Evolutionary conservation across 1,140 invertebrate species (phyloP).

Genomic region (Trichonephila inaurata): DNA sequence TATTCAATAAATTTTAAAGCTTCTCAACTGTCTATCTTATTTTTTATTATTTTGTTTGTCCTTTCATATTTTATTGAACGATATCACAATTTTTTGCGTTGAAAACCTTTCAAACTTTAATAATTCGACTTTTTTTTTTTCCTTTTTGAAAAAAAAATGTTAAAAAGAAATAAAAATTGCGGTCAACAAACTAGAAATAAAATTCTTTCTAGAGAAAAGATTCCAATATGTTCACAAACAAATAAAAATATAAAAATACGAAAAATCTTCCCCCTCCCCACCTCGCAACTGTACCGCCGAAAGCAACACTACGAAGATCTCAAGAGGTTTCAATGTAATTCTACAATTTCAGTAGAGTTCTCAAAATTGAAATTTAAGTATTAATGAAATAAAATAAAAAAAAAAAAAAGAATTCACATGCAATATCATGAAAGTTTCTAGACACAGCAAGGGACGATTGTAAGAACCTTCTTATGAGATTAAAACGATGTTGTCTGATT

Average conservation of each 20-base stretch:
- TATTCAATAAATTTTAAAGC: constrained; percentile 11
- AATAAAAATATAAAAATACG: background rate
- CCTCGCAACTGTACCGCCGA: background rate
- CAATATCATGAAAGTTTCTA: background rate
- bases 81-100: background rate
- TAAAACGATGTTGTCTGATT: background rate
- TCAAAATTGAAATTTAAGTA: constrained; percentile 62
- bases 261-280: background rate
- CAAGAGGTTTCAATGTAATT: background rate
- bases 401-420: background rate
- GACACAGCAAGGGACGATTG: no score
- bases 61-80: background rate
- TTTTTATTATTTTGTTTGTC: background rate
- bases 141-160: background rate
- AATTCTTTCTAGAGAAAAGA: background rate
- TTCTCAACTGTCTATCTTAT: no score
- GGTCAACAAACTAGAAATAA: background rate
- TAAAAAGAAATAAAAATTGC: background rate
- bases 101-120: constrained; percentile 19
- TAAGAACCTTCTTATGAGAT: background rate
- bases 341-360: background rate
- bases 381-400: constrained; percentile 30
- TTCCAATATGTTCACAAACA: background rate
- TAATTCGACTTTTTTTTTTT: background rate
- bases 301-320: background rate